Base-by-base conservation (phyloP, 2,113 vertebrate genomes). In the Phaethornis superciliosus region DNA sequence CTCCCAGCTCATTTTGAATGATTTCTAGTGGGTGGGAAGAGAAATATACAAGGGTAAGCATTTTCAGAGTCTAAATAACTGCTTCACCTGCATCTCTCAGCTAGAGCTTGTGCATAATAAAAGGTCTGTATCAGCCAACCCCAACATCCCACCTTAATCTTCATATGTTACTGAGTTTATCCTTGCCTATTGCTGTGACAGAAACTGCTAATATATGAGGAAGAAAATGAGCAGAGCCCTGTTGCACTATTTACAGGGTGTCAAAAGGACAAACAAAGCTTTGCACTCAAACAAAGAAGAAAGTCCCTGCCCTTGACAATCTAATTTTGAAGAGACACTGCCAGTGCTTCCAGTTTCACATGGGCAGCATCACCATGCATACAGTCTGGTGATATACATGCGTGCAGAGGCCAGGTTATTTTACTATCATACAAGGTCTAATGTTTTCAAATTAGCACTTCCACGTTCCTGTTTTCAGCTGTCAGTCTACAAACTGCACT, bases 111-210 rank as follows among this genome's bases (percentile, higher is more conserved):
- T 1, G 3, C 54, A 92, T 23, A 94, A 76, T 76, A 68, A 86
- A 93, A 93, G 65, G 42, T 49, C 74, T 87, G 40, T 63, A 94
- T 87, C 90, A 84, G 62, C 64, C 74, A 93, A 84, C n/a, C 17
- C 52, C 46, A 49, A 76, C 74, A 87, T 65, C 32, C 35, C 86
- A 24, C 65, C 81, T 85, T 76, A 89, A 83, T 90, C 60, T 92
- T 88, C 64, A 92, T 85, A 71, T 71, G 88, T 89, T 82, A 78
- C 28, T 86, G 90, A 91, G 47, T 78, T 90, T 92, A 75, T 70
- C 47, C 54, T 64, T 59, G 13, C 55, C 60, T 78, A 64, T 75
- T 81, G 42, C 44, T 93, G 60, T 84, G 64, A 71, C 76, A 90
- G 56, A 90, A 95, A 81, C 54, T 56, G 80, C 70, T 95, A 23